phyloP scores from a whole-genome alignment of 2,113 vertebrate genomes.

The Ammodytes marinus region DNA sequence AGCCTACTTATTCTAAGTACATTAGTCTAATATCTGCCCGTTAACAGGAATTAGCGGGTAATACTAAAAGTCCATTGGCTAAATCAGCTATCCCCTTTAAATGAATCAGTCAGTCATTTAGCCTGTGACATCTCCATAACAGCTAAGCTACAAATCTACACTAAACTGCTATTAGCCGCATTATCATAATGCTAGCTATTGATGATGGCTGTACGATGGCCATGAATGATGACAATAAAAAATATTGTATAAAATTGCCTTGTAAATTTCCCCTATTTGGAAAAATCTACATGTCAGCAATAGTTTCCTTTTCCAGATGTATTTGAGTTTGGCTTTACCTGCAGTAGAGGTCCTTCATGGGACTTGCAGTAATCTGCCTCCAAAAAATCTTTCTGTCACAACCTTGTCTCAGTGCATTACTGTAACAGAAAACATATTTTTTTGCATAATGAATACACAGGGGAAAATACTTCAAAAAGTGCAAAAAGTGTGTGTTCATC shows the following conservation, averaged over 20 bases:
- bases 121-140: neutral
- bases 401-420: neutral
- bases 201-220: too few relatives aligned
- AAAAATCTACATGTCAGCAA: neutral
- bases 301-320: neutral
- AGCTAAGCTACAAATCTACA: neutral
- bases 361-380: conserved; percentile 25
- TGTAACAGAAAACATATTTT: neutral
- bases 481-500: too few relatives aligned
- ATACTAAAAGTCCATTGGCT: neutral
- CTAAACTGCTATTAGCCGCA: neutral
- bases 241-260: neutral
- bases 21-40: neutral
- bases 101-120: neutral
- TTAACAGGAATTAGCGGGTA: neutral
- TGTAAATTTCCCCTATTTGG: neutral
- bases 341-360: too few relatives aligned
- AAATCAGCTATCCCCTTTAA: neutral
- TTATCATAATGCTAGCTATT: neutral
- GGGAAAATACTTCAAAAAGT: neutral
- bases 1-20: too few relatives aligned
- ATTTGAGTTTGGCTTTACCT: too few relatives aligned
- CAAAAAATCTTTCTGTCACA: conserved; percentile 24
- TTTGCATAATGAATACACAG: neutral
- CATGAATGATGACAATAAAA: neutral